These are phyloP conservation scores for Drosophila setifemur DNA, from an alignment of 1,140 invertebrate species.

Conservation along the genomic window DNA sequence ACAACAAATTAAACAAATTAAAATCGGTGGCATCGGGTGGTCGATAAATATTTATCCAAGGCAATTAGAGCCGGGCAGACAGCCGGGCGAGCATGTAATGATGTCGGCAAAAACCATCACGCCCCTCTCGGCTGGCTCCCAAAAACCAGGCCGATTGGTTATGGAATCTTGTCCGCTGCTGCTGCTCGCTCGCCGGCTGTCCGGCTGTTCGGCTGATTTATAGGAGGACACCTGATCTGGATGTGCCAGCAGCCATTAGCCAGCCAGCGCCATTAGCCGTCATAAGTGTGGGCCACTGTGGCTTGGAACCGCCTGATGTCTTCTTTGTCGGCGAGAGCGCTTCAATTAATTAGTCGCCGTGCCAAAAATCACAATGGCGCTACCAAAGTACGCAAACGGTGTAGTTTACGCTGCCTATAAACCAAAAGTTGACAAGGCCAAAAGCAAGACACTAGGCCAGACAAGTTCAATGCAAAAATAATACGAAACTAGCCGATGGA, in stretches of 20 bases:
- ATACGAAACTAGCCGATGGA: slow-evolving; percentile 8
- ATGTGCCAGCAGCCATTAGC: slow-evolving; percentile 3
- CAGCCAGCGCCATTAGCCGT: slow-evolving; percentile 8
- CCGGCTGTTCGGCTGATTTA: slow-evolving; percentile 21
- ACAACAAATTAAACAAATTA: slow-evolving; percentile 57
- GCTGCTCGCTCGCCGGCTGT: background rate
- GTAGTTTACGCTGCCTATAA: no score
- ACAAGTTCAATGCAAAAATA: slow-evolving; percentile 26
- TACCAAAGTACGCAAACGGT: no score
- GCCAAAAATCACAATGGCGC: slow-evolving; percentile 53
- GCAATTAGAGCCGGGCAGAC: slow-evolving; percentile 39
- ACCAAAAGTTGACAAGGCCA: slow-evolving; percentile 60
- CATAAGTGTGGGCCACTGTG: slow-evolving; percentile 45
- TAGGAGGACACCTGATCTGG: slow-evolving; percentile 24
- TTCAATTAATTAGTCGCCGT: slow-evolving; percentile 66
- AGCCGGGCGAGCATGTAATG: slow-evolving; percentile 29
- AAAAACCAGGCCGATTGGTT: background rate
- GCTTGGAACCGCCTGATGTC: slow-evolving; percentile 20
- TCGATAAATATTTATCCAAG: slow-evolving; percentile 65
- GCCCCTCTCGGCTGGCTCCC: no score
- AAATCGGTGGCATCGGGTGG: slow-evolving; percentile 2
- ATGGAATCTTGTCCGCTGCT: slow-evolving; percentile 15
- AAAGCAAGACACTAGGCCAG: slow-evolving; percentile 16
- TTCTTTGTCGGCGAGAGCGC: slow-evolving; percentile 48
- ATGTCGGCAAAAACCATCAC: background rate